Evolutionary conservation across 2,113 vertebrate genomes (phyloP).

Genomic region (Corythoichthys intestinalis): DNA sequence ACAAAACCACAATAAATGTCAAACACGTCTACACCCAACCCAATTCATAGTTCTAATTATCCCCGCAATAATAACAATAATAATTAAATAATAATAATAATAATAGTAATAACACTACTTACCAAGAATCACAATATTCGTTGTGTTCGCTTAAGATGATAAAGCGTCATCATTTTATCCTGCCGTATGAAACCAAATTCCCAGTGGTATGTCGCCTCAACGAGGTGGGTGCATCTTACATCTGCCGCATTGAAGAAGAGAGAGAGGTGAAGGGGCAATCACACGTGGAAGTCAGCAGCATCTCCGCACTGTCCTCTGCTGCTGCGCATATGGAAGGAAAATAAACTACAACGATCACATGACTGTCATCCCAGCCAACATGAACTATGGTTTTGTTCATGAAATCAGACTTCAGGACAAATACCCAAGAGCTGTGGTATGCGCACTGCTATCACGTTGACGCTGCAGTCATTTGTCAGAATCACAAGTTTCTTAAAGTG

Average conservation of each 20-base stretch:
- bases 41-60: background rate
- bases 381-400: background rate
- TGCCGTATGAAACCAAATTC: background rate
- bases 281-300: slow-evolving; percentile 26
- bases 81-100: too few species aligned
- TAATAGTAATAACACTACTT: slow-evolving; percentile 10
- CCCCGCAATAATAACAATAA: background rate
- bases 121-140: background rate
- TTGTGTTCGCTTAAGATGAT: background rate
- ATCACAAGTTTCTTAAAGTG: slow-evolving; percentile 58
- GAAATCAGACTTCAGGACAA: background rate
- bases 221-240: slow-evolving; percentile 14
- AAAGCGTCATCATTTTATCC: background rate
- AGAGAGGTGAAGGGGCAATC: slow-evolving; percentile 17
- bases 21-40: background rate
- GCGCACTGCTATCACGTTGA: slow-evolving; percentile 15
- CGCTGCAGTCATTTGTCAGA: slow-evolving; percentile 35
- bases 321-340: background rate
- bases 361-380: too few species aligned
- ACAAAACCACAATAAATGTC: slow-evolving; percentile 23
- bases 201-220: background rate
- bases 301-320: slow-evolving; percentile 27
- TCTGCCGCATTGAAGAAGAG: slow-evolving; percentile 54
- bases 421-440: background rate
- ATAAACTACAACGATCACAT: slow-evolving; percentile 4